A percentile compares a stretch with the other conserved stretches of the same genome.
phyloP scores from a whole-genome alignment of 2,113 vertebrate species.

The Fulica atra region DNA sequence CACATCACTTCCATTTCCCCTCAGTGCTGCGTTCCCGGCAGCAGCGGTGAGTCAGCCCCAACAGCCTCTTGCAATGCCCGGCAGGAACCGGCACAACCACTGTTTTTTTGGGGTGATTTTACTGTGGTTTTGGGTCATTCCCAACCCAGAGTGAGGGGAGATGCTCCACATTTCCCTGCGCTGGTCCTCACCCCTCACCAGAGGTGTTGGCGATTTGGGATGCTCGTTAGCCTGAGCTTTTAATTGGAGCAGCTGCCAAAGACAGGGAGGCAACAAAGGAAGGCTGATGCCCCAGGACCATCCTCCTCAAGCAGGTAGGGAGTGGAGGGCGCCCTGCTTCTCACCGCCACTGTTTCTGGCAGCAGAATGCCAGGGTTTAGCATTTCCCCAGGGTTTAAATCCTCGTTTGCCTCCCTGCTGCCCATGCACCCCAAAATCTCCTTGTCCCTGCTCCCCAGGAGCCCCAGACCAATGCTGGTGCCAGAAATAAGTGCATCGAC shows the following conservation, averaged over 20 bases:
- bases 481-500: neutral
- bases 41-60: neutral
- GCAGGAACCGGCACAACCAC: fast-evolving
- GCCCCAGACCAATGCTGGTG: neutral
- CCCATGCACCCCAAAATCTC: neutral
- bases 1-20: neutral
- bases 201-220: neutral
- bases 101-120: neutral
- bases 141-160: neutral
- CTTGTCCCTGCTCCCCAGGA: neutral
- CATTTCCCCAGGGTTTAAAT: fast-evolving
- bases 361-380: neutral
- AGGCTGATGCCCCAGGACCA: neutral
- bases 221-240: neutral
- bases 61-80: fast-evolving
- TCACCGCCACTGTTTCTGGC: neutral
- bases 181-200: neutral
- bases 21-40: fast-evolving
- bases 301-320: neutral
- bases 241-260: neutral
- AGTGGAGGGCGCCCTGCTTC: neutral
- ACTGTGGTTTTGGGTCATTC: neutral
- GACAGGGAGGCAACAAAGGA: neutral
- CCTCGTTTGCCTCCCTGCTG: neutral
- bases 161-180: neutral